Base-by-base conservation (phyloP, 53 echinoderm and acorn worm genomes). In the Mesocentrotus franciscanus region DNA sequence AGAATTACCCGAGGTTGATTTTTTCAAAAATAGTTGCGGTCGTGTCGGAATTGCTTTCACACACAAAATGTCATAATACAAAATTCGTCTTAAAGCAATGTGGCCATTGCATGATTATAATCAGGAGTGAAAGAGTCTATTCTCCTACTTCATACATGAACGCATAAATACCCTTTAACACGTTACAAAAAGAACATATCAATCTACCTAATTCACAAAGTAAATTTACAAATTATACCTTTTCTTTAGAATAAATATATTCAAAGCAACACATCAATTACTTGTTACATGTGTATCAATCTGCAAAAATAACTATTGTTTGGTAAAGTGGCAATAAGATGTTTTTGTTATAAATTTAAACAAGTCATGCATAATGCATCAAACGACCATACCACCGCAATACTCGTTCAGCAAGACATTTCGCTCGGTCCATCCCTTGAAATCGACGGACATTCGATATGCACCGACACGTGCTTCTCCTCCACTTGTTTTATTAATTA, bases 401-500 rank as follows among this genome's bases (percentile, higher is more conserved):
- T 70, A 94, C 29, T 94, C 85, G 56, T 94, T 94, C 55, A 94
- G n/a, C 71, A 94, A 18, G 56, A 94, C 57, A 10, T 16, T 85
- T 17, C 42, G n/a, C 35, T 94, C 95, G 9, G 34, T 85, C 55
- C 66, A 85, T 32, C 95, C 95, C 55, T 61, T 94, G 55, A 56
- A 85, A 9, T 85, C 55, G 17, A 94, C 39, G 14, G 66, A 36
- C 85, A 72, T 94, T 10, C 87, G 70, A 20, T 29, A 94, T 9
- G 95, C 95, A 35, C 95, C 95, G 9, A 85, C 70, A 14, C 95
- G 20, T 11, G 62, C 95, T 8, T n/a, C 71, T 10, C 95, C 95
- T 1, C 95, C 85, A 42, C 4, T 33, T 3, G 26, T 29, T 14
- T 17, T 11, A 20, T 85, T 27, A n/a, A 94, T 16, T 0, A 1